Conservation (phyloP, 1,140 invertebrate species). For the Amphibalanus amphitrite region DNA sequence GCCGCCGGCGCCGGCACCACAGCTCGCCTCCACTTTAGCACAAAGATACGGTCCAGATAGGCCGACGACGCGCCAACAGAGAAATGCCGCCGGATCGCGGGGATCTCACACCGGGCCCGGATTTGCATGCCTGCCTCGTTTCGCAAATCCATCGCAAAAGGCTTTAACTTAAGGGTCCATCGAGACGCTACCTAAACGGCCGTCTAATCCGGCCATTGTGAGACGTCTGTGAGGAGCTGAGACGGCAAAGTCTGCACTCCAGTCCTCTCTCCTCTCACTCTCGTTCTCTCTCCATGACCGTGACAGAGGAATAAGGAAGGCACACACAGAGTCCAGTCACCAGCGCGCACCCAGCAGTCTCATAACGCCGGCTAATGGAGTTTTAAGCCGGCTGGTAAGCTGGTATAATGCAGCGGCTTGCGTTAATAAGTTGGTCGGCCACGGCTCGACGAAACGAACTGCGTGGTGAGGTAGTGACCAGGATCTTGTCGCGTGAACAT, state of each 20-base stretch:
- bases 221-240: no score
- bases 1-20: no score
- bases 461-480: no score
- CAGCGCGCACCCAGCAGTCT: background rate
- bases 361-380: background rate
- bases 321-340: background rate
- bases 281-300: background rate
- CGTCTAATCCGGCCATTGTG: background rate
- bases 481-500: no score
- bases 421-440: background rate
- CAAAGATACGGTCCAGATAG: no score
- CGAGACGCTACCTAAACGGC: background rate
- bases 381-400: background rate
- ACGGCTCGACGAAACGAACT: background rate
- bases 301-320: background rate
- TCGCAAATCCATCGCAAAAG: background rate
- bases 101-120: background rate
- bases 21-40: no score
- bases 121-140: background rate
- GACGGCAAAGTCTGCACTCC: no score
- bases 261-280: no score
- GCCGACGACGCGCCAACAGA: background rate
- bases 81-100: background rate
- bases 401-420: background rate
- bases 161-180: constrained; percentile 1